Evolutionary conservation across 2,888 invertebrate species (phyloP), one percentile per base, ranked within the genome.

Genomic region (Drosophila multiciliata): DNA sequence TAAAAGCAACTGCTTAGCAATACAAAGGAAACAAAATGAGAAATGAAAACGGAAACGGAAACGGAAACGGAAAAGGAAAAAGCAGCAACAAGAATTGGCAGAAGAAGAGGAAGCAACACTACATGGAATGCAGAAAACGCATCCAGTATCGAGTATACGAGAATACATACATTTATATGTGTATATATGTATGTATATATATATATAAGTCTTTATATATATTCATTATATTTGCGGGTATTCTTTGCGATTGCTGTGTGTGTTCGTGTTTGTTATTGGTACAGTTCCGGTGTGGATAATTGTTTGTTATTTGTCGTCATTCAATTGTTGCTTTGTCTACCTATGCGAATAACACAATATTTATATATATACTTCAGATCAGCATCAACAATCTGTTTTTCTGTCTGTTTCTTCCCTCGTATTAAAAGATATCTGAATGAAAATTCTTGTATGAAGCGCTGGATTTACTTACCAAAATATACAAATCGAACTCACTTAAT

Each of bases 1-100:
- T 84, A 84, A 73, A 79, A 84, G 87, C 76, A 49, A 58, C 71
- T 66, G 77, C 35, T 66, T n/a, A 66, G 42, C 75, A 73, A 76
- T 73, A 71, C 73, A 73, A 71, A 54, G 55, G 54, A 66, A 55
- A 52, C n/a, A 15, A 45, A 68, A 55, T 48, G 40, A 33, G 26
- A 65, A 49, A 40, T 11, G n/a, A 42, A 49, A 35, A 59, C 6
- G 57, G 62, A 61, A 42, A 20, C 26, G 26, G n/a, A 61, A 42
- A 20, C 26, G 26, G n/a, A 62, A 75, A 33, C 32, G 49, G 20
- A 40, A 50, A 42, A 4, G 35, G 48, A 23, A 57, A 29, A 55
- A n/a, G 26, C 36, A 38, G 55, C 55, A 55, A 40, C 58, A 77
- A 78, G 77, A 40, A 67, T 49, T 17, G 38, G 45, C 66, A 54